These are phyloP conservation scores for Eriosoma lanigerum DNA, from an alignment of 1,140 invertebrate species.

Conservation along the genomic window DNA sequence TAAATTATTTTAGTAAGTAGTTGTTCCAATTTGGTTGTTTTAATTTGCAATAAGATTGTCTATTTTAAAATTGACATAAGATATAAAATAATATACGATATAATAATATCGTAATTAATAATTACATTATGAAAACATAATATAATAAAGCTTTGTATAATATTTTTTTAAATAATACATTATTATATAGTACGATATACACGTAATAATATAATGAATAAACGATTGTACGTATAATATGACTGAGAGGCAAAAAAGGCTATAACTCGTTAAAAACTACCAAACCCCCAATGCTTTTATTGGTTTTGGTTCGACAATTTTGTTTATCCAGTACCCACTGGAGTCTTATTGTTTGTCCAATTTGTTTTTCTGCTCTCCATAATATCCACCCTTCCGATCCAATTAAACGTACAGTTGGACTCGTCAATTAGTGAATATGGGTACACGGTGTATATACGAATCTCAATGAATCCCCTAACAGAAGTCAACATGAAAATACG, in stretches of 20 bases:
- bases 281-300: slow-evolving; percentile 6
- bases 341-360: slow-evolving; percentile 50
- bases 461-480: slow-evolving; percentile 22
- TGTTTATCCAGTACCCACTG: slow-evolving; percentile 33
- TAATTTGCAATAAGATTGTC: too few relatives aligned
- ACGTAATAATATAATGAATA: too few relatives aligned
- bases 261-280: slow-evolving; percentile 31
- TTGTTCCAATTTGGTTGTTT: too few relatives aligned
- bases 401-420: slow-evolving; percentile 37
- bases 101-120: too few relatives aligned
- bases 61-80: too few relatives aligned
- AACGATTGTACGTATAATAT: too few relatives aligned
- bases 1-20: too few relatives aligned
- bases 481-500: slow-evolving; percentile 24
- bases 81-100: too few relatives aligned
- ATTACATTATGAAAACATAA: too few relatives aligned
- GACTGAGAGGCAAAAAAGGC: not conserved
- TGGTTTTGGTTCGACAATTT: slow-evolving; percentile 38
- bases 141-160: too few relatives aligned
- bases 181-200: too few relatives aligned
- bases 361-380: slow-evolving; percentile 36
- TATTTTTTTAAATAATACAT: too few relatives aligned
- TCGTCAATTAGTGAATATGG: slow-evolving; percentile 47
- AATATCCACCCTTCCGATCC: slow-evolving; percentile 32
- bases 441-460: not conserved